Conservation (phyloP, 2,888 invertebrate genomes). For the Priocnemis perturbator region DNA sequence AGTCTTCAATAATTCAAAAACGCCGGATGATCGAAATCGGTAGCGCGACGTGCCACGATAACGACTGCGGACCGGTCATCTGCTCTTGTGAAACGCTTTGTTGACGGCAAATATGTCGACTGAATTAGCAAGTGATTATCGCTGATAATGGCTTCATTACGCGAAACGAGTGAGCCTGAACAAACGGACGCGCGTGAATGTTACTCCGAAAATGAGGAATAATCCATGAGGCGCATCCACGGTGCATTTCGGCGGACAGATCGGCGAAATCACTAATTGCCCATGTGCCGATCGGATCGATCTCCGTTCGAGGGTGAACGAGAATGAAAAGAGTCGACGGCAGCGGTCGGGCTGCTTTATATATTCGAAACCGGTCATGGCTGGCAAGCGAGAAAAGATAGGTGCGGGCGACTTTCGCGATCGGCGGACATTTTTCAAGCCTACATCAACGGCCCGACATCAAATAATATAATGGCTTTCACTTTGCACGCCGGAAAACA, state of each 20-base stretch:
- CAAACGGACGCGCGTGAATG: too few relatives aligned
- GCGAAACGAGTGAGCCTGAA: too few relatives aligned
- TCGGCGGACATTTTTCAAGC: conserved; percentile 64
- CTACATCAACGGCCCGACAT: conserved; percentile 46
- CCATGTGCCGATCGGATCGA: conserved; percentile 12
- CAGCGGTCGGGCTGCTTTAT: conserved; percentile 55
- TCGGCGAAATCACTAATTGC: conserved; percentile 14
- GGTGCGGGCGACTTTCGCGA: conserved; percentile 66
- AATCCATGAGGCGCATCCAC: too few relatives aligned
- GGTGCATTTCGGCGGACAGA: neutral
- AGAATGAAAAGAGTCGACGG: conserved; percentile 51
- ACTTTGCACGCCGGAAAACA: conserved; percentile 61
- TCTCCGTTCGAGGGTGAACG: conserved; percentile 54
- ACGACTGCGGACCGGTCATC: too few relatives aligned
- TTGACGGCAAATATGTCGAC: neutral
- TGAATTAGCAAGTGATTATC: too few relatives aligned
- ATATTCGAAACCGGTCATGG: conserved; percentile 68
- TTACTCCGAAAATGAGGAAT: too few relatives aligned
- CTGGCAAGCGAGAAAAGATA: conserved; percentile 58
- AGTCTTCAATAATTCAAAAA: conserved; percentile 34
- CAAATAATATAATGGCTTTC: conserved; percentile 74
- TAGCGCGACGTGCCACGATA: too few relatives aligned
- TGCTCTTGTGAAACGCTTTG: neutral
- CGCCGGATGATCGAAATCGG: neutral
- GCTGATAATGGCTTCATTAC: too few relatives aligned